Base-by-base conservation (phyloP, 2,888 invertebrate genomes). In the Phengaris alcon region DNA sequence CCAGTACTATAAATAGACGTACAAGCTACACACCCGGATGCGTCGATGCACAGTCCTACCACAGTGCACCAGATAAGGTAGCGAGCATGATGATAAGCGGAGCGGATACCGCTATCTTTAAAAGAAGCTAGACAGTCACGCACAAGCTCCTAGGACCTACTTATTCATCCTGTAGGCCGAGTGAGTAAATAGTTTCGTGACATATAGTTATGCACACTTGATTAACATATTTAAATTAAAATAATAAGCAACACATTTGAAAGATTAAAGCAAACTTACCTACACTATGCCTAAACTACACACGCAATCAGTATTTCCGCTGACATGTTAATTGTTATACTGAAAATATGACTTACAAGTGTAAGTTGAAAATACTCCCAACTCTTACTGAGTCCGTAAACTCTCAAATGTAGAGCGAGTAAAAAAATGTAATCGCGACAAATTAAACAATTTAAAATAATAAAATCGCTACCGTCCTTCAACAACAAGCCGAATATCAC, bases 31-130 rank as follows among this genome's bases (percentile, higher is more conserved):
- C 51, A 51, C 15, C 51, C 70, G 51, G 70, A 70, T 35, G 15
- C 15, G 15, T 10, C 15, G 10, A 12, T 35, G 69, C 69, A 48
- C 70, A 51, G 10, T 69, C 12, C 69, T 8, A 6, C n/a, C 70
- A 51, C 51, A 70, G 3, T 48, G 3, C 44, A n/a, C 9, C 69
- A 51, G 70, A 51, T 70, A 70, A 70, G 70, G 51, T 51, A 4
- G 70, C 75, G 73, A 55, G 44, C 76, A 72, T 10, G 57, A 44
- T 79, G 77, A 80, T 79, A 79, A 79, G 77, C 77, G 75, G 15
- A 76, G 77, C 80, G 77, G 74, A 70, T 15, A 70, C 70, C 22
- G 64, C 59, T 73, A 70, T 76, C 68, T 73, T 68, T 64, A n/a
- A 48, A 70, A 51, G 70, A 70, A 70, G 51, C 70, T 48, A 48